Conservation (phyloP, 2,113 vertebrate species). For the Mastomys coucha region DNA sequence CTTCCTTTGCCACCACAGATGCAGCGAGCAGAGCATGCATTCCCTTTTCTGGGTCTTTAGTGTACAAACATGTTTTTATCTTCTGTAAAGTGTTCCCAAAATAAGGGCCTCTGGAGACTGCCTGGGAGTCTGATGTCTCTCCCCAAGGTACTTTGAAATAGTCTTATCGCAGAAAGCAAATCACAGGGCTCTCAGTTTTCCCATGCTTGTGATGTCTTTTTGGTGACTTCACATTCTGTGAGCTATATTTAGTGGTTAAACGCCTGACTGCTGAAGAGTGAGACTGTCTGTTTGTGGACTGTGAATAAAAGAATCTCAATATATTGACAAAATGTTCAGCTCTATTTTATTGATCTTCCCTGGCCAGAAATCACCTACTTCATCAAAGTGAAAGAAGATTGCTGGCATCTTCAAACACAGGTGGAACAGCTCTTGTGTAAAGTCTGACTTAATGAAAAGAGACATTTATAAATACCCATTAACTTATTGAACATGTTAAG, state of each 20-base stretch:
- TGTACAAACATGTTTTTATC: constrained; percentile 48
- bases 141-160: constrained; percentile 60
- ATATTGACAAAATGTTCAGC: constrained; percentile 45
- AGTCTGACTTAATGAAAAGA: not conserved
- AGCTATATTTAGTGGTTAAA: constrained; percentile 72
- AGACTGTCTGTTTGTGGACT: constrained; percentile 32
- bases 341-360: not conserved
- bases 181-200: constrained; percentile 54
- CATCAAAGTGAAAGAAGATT: not conserved
- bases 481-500: not conserved
- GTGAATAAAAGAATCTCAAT: constrained; percentile 56
- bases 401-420: not conserved
- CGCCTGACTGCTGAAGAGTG: not conserved
- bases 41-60: not conserved
- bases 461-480: not conserved
- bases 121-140: constrained; percentile 20
- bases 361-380: constrained; percentile 49
- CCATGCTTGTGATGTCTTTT: constrained; percentile 67
- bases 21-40: not conserved
- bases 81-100: constrained; percentile 59
- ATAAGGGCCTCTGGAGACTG: constrained; percentile 66
- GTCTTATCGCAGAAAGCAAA: constrained; percentile 72
- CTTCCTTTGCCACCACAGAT: not conserved
- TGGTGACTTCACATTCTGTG: constrained; percentile 66
- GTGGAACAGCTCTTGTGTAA: not conserved